Conservation (phyloP, 1,140 invertebrate genomes). For the Drosophila pseudoananassae region DNA sequence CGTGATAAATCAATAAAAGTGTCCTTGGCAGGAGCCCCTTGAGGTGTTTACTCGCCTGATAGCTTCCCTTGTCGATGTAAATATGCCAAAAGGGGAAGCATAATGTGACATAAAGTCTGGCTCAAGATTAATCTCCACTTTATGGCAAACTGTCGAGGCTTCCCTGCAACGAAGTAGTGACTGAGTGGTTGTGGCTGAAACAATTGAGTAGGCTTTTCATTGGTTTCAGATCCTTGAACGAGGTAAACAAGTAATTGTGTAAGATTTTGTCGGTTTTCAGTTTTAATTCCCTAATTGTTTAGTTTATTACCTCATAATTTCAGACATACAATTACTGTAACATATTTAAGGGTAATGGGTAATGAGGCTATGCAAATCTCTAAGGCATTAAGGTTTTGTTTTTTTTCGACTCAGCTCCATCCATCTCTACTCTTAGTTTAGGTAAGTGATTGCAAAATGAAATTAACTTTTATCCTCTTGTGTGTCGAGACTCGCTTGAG, state of each 20-base stretch:
- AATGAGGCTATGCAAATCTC: too few relatives aligned
- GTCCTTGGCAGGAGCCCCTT: slow-evolving; percentile 46
- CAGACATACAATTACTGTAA: too few relatives aligned
- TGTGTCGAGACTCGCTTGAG: slow-evolving; percentile 55
- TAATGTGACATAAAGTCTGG: slow-evolving; percentile 58
- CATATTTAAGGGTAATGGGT: too few relatives aligned
- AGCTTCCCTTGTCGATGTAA: slow-evolving; percentile 51
- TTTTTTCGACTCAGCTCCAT: not conserved
- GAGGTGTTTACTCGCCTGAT: slow-evolving; percentile 56
- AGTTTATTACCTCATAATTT: too few relatives aligned
- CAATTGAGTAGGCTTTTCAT: slow-evolving; percentile 4
- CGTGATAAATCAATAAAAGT: slow-evolving; percentile 74
- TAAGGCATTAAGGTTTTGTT: not conserved
- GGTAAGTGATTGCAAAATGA: slow-evolving; percentile 74
- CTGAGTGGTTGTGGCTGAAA: not conserved
- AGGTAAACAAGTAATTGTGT: not conserved
- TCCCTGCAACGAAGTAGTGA: slow-evolving; percentile 11
- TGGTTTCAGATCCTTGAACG: not conserved
- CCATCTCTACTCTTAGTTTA: slow-evolving; percentile 51
- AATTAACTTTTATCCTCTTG: slow-evolving; percentile 63
- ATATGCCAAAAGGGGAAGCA: slow-evolving; percentile 55
- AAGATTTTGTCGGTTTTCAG: not conserved
- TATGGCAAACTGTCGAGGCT: slow-evolving; percentile 32
- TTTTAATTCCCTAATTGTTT: too few relatives aligned
- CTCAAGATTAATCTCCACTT: slow-evolving; percentile 49